Percentiles rank a stretch among this genome's conserved stretches.
These are phyloP conservation scores for Plectrocnemia conspersa DNA, from an alignment of 1,140 invertebrate genomes.

Conservation along the genomic window DNA sequence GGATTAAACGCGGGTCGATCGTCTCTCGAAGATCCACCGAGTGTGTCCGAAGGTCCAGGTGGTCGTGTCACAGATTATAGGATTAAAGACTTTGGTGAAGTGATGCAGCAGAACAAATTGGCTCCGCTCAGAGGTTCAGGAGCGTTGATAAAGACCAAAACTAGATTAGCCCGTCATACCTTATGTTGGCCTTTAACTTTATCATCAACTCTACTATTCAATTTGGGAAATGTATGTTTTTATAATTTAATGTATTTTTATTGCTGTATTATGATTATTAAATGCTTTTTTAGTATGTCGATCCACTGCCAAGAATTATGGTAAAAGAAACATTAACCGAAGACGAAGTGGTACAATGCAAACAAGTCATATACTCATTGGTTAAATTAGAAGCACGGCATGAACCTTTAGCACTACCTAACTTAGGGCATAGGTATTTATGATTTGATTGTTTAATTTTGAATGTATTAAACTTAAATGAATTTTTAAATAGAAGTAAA, in stretches of 20 bases:
- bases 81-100: slow-evolving; percentile 76
- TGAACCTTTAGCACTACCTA: slow-evolving; percentile 59
- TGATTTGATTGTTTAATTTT: background rate
- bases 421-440: slow-evolving; percentile 36
- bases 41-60: slow-evolving; percentile 88
- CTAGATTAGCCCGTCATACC: slow-evolving; percentile 70
- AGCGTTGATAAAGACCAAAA: slow-evolving; percentile 59
- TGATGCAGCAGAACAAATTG: slow-evolving; percentile 82
- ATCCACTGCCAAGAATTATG: slow-evolving; percentile 73
- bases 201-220: slow-evolving; percentile 85
- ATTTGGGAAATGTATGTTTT: slow-evolving; percentile 68
- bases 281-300: slow-evolving; percentile 61
- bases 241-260: slow-evolving; percentile 14
- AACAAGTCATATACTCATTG: slow-evolving; percentile 79
- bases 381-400: slow-evolving; percentile 79
- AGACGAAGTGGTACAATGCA: slow-evolving; percentile 82
- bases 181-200: slow-evolving; percentile 92
- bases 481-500: slow-evolving; percentile 47
- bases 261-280: background rate
- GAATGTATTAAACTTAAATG: background rate
- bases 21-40: slow-evolving; percentile 90
- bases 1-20: slow-evolving; percentile 80
- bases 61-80: slow-evolving; percentile 91
- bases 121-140: slow-evolving; percentile 56
- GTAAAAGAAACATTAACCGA: slow-evolving; percentile 79